A percentile compares a stretch with the other conserved stretches of the same genome.
These are phyloP conservation scores for Crotalus helleri DNA, from an alignment of 2,113 vertebrate species.

Conservation along the genomic window DNA sequence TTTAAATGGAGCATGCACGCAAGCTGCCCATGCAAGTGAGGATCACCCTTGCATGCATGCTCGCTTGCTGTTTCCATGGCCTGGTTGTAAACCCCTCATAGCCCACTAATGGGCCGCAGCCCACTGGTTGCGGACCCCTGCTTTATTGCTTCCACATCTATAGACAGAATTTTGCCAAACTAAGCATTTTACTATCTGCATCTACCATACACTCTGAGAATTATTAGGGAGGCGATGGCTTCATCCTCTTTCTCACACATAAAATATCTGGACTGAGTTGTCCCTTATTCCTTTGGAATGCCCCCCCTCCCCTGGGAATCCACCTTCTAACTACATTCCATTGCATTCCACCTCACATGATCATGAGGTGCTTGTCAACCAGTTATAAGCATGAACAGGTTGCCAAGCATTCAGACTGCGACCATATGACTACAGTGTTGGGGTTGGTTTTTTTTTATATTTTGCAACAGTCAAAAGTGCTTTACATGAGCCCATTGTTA, in stretches of 20 bases:
- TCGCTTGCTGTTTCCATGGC: too few species aligned
- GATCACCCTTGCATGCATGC: too few species aligned
- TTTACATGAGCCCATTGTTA: too few species aligned
- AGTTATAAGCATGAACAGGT: background rate
- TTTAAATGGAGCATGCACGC: too few species aligned
- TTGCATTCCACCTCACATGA: background rate
- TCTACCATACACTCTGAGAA: background rate
- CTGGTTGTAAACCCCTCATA: too few species aligned
- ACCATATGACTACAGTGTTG: background rate
- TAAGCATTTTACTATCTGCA: background rate
- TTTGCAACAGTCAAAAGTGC: too few species aligned
- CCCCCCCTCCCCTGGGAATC: background rate
- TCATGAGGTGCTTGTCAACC: background rate
- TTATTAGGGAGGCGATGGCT: background rate
- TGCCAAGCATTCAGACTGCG: background rate
- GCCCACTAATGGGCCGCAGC: too few species aligned
- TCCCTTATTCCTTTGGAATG: background rate
- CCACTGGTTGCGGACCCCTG: too few species aligned
- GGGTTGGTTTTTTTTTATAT: too few species aligned
- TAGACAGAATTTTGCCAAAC: background rate
- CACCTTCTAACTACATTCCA: background rate
- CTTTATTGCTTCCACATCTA: background rate
- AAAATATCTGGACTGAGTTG: background rate
- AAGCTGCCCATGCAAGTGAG: too few species aligned
- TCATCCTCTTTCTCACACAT: background rate